Percentiles rank a stretch among this genome's conserved stretches.
phyloP scores from a whole-genome alignment of 2,888 invertebrate species.

The Shargacucullia verbasci region DNA sequence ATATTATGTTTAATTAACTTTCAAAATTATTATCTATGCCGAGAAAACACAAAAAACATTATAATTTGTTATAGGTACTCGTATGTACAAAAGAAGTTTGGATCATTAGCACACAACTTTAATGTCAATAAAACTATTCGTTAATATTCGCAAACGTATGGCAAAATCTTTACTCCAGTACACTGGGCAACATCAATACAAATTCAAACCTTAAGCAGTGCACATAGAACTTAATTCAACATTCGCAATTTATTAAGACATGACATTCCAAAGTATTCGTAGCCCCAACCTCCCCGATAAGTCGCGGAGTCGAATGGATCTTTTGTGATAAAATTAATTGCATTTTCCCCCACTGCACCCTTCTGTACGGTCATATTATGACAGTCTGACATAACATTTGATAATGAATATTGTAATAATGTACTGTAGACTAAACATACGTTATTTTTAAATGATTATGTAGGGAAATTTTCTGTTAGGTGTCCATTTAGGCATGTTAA shows the following conservation, averaged over 20 bases:
- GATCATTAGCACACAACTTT: slow-evolving; percentile 19
- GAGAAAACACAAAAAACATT: neutral
- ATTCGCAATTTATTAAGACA: slow-evolving; percentile 47
- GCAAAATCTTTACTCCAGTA: slow-evolving; percentile 14
- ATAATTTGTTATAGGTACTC: slow-evolving; percentile 3
- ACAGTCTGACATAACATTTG: slow-evolving; percentile 52
- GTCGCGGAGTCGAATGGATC: slow-evolving; percentile 65
- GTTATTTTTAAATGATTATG: slow-evolving; percentile 33
- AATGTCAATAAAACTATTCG: slow-evolving; percentile 49
- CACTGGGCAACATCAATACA: neutral
- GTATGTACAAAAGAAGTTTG: slow-evolving; percentile 1
- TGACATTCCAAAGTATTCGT: slow-evolving; percentile 63
- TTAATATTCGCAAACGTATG: slow-evolving; percentile 13
- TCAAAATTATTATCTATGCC: neutral
- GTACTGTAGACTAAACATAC: slow-evolving; percentile 18
- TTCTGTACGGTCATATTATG: slow-evolving; percentile 61
- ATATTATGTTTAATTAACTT: neutral
- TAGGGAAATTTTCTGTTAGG: slow-evolving; percentile 6
- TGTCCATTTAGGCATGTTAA: slow-evolving; percentile 18
- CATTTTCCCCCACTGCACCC: slow-evolving; percentile 77
- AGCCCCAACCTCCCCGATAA: slow-evolving; percentile 51
- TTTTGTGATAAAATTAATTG: slow-evolving; percentile 86
- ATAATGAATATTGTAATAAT: slow-evolving; percentile 49
- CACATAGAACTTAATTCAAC: slow-evolving; percentile 30
- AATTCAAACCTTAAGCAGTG: slow-evolving; percentile 25